phyloP scores from a whole-genome alignment of 1,140 invertebrate species.

The Drosophila azteca region DNA sequence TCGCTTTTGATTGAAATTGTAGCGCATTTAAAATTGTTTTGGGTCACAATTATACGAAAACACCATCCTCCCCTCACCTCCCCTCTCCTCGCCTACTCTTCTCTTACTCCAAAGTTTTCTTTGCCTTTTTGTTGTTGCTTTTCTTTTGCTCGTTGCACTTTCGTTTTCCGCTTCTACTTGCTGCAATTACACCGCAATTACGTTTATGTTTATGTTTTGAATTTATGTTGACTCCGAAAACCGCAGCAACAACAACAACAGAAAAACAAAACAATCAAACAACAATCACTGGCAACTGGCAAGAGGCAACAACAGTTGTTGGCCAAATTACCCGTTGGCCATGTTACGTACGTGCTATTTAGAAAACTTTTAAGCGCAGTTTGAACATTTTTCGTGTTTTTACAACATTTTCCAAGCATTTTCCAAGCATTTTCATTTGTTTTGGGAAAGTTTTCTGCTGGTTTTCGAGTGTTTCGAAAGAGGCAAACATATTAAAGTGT shows the following conservation, averaged over 20 bases:
- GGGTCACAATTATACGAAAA: constrained; percentile 42
- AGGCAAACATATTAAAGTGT: constrained; percentile 24
- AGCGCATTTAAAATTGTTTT: constrained; percentile 50
- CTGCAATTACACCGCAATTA: constrained; percentile 55
- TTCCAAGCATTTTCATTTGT: constrained; percentile 14
- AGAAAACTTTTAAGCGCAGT: constrained; percentile 31
- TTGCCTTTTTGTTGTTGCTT: too few species aligned
- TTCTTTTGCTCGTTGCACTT: constrained; percentile 44
- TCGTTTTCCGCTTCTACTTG: constrained; percentile 48
- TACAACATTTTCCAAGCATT: not conserved
- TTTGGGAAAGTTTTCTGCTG: constrained; percentile 26
- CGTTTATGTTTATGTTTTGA: constrained; percentile 42
- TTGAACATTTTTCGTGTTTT: constrained; percentile 11
- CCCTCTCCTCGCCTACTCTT: too few species aligned
- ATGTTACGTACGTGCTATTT: constrained; percentile 58
- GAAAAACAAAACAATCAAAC: constrained; percentile 15
- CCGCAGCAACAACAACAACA: constrained; percentile 2
- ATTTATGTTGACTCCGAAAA: constrained; percentile 15
- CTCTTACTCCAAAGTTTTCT: not conserved
- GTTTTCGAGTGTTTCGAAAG: not conserved
- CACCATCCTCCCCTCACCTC: not conserved
- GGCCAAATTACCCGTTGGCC: constrained; percentile 51
- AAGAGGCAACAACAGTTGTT: constrained; percentile 27
- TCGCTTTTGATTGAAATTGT: constrained; percentile 52
- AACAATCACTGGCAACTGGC: not conserved